These are phyloP conservation scores for Serripes groenlandicus DNA, from an alignment of 2,888 invertebrate species.

Conservation along the genomic window DNA sequence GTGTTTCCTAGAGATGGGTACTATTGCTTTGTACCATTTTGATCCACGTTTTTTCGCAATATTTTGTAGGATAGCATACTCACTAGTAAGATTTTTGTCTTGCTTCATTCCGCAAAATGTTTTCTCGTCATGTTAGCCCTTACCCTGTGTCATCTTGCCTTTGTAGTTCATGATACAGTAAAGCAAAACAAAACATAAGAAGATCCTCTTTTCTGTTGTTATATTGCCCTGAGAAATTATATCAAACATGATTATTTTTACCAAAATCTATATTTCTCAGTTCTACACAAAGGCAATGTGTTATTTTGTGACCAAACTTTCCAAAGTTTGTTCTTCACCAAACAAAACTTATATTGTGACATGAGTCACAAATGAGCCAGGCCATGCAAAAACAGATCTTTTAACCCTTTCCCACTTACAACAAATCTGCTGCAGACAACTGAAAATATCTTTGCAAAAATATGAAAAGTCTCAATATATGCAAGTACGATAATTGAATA, in stretches of 20 bases:
- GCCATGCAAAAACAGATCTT: not conserved
- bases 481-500: too few species aligned
- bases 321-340: not conserved
- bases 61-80: not conserved
- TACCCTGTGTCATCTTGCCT: not conserved
- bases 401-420: too few species aligned
- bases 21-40: not conserved
- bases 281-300: not conserved
- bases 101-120: constrained; percentile 12
- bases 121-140: not conserved
- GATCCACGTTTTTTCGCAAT: constrained; percentile 15
- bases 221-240: too few species aligned
- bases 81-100: not conserved
- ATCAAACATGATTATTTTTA: not conserved
- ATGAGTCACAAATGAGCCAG: not conserved
- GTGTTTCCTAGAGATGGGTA: not conserved
- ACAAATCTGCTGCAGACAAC: not conserved
- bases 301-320: not conserved
- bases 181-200: not conserved
- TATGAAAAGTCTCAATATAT: not conserved
- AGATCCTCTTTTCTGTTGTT: not conserved
- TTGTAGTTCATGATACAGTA: not conserved
- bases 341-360: not conserved
- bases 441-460: not conserved
- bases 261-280: not conserved